Conservation (phyloP, 92 coral and sea anemone genomes). For the Umimayanthus chanpuru region DNA sequence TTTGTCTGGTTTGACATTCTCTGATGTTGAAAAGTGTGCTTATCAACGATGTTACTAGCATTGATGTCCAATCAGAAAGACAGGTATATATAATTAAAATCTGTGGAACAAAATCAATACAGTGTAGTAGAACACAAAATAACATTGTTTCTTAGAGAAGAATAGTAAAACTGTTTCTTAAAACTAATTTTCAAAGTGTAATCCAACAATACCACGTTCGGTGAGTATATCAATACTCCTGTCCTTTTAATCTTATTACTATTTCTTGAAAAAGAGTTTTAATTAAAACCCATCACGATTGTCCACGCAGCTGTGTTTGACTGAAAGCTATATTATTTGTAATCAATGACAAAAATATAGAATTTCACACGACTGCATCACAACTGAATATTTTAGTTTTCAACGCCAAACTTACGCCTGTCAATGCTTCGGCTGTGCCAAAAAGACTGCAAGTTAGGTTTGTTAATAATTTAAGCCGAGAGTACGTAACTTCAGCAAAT, state of each 20-base stretch:
- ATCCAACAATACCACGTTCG: not conserved
- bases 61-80: not conserved
- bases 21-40: not conserved
- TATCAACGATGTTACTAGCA: not conserved
- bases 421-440: not conserved
- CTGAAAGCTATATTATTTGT: constrained; percentile 1
- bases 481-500: too few species aligned
- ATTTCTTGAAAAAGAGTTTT: constrained; percentile 5
- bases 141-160: not conserved
- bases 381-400: not conserved
- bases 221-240: not conserved
- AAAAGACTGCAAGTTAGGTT: not conserved
- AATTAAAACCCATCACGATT: constrained; percentile 17
- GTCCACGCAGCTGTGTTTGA: constrained; percentile 27
- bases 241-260: not conserved
- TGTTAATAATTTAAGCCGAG: not conserved
- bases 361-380: constrained; percentile 15
- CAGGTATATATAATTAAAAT: not conserved
- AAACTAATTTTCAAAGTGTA: not conserved
- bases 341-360: not conserved
- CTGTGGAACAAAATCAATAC: not conserved
- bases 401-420: not conserved
- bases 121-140: not conserved
- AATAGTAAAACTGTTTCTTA: not conserved
- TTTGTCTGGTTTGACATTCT: not conserved